A percentile compares a stretch with the other conserved stretches of the same genome.
Conservation (phyloP, 2,888 invertebrate genomes). For the Scrobipalpa costella region DNA sequence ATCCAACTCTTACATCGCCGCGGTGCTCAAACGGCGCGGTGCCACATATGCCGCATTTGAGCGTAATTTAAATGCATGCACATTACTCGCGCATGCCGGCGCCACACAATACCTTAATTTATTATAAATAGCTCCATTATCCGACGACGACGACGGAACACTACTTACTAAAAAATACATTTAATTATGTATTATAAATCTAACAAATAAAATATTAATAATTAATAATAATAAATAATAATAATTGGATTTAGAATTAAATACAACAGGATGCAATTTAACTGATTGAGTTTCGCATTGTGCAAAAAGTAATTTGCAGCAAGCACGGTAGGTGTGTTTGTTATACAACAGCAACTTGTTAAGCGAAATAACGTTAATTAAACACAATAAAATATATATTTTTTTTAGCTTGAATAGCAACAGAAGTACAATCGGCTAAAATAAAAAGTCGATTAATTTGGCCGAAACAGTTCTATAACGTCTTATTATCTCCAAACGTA, state of each 20-base stretch:
- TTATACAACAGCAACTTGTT: conserved; percentile 6
- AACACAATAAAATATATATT: neutral
- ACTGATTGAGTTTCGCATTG: conserved; percentile 11
- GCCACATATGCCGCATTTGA: conserved; percentile 59
- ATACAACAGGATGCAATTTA: conserved; percentile 14
- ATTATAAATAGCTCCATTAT: conserved; percentile 64
- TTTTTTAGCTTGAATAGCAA: neutral
- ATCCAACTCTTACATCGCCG: neutral
- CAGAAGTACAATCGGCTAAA: neutral
- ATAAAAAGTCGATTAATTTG: conserved; percentile 35
- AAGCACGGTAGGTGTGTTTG: conserved; percentile 16
- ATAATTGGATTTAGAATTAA: conserved; percentile 20
- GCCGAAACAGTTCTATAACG: conserved; percentile 52
- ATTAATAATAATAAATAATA: too few relatives aligned
- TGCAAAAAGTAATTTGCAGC: conserved; percentile 27
- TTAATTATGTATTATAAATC: conserved; percentile 7
- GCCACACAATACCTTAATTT: conserved; percentile 61
- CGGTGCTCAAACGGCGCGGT: conserved; percentile 11
- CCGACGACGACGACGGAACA: conserved; percentile 37
- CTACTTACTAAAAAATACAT: conserved; percentile 36
- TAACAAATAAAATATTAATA: conserved; percentile 1
- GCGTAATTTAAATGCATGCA: conserved; percentile 72
- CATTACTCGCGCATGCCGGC: conserved; percentile 57
- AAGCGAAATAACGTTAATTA: conserved; percentile 8
- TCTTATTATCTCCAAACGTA: conserved; percentile 54